phyloP scores from a whole-genome alignment of 2,888 invertebrate species.

The Petrophora chlorosata region DNA sequence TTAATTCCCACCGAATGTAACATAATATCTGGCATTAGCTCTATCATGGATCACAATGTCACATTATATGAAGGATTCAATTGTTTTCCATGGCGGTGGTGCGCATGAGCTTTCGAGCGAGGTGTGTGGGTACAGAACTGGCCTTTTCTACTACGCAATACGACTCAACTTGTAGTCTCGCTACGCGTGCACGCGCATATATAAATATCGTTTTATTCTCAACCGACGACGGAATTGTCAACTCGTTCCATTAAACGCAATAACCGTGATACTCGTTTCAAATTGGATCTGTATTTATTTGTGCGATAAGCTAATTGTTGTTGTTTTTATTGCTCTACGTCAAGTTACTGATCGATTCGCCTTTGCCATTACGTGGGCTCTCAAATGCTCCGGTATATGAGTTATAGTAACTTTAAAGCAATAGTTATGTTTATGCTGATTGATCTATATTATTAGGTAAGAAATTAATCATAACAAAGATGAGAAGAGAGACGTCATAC shows the following conservation, averaged over 20 bases:
- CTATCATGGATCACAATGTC: constrained; percentile 20
- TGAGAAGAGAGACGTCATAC: constrained; percentile 25
- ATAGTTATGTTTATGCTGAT: too few relatives aligned
- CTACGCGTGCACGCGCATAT: constrained; percentile 13
- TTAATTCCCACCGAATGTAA: not conserved
- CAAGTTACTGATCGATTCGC: not conserved
- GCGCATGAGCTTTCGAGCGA: constrained; percentile 28
- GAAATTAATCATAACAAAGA: constrained; percentile 1
- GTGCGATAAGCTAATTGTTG: constrained; percentile 3
- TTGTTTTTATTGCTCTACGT: not conserved
- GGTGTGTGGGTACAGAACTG: constrained; percentile 24
- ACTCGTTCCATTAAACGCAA: constrained; percentile 23
- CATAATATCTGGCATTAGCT: not conserved
- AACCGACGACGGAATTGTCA: constrained; percentile 23
- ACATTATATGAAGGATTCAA: constrained; percentile 49
- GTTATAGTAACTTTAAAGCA: too few relatives aligned
- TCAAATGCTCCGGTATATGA: too few relatives aligned
- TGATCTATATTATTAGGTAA: not conserved
- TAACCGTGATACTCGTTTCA: constrained; percentile 25
- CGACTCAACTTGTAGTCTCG: constrained; percentile 6
- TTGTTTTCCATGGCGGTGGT: constrained; percentile 44
- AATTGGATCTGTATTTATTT: constrained; percentile 20
- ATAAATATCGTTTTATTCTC: constrained; percentile 29
- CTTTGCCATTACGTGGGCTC: not conserved
- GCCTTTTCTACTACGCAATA: constrained; percentile 40